A percentile compares a stretch with the other conserved stretches of the same genome.
These are phyloP conservation scores for Eufriesea mexicana DNA, from an alignment of 1,140 invertebrate species.

Conservation along the genomic window DNA sequence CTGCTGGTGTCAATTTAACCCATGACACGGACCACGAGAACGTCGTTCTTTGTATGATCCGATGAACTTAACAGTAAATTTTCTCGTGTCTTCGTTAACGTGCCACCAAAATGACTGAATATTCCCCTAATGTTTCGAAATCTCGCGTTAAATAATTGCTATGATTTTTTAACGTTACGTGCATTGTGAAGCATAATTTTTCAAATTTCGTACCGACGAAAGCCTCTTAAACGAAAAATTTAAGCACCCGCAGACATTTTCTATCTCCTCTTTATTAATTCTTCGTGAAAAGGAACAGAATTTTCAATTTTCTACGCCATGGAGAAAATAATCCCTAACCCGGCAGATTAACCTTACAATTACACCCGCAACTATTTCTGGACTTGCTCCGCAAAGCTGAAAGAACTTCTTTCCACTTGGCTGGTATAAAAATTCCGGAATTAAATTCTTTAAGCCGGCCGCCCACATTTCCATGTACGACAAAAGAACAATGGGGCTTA, in stretches of 20 bases:
- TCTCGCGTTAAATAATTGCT: neutral
- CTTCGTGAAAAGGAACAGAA: too few species aligned
- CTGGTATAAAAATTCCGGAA: neutral
- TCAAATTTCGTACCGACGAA: too few species aligned
- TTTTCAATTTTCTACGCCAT: too few species aligned
- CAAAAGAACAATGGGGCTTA: neutral
- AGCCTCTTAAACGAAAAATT: too few species aligned
- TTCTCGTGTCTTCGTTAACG: neutral
- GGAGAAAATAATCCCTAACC: too few species aligned
- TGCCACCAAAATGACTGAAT: neutral
- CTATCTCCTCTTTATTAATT: too few species aligned
- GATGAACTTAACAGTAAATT: neutral
- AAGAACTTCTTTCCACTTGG: neutral
- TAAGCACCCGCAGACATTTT: too few species aligned
- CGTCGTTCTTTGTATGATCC: neutral
- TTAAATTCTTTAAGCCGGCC: neutral
- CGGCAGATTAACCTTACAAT: too few species aligned
- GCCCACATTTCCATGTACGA: neutral
- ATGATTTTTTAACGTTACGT: too few species aligned
- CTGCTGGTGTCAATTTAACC: conserved; percentile 23
- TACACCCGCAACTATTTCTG: too few species aligned
- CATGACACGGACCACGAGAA: neutral
- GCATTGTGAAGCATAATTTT: too few species aligned
- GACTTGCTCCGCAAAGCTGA: too few species aligned
- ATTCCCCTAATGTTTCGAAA: neutral